Base-by-base conservation (phyloP, 2,797 vertebrate genomes). In the Enteromius fasciolatus region DNA sequence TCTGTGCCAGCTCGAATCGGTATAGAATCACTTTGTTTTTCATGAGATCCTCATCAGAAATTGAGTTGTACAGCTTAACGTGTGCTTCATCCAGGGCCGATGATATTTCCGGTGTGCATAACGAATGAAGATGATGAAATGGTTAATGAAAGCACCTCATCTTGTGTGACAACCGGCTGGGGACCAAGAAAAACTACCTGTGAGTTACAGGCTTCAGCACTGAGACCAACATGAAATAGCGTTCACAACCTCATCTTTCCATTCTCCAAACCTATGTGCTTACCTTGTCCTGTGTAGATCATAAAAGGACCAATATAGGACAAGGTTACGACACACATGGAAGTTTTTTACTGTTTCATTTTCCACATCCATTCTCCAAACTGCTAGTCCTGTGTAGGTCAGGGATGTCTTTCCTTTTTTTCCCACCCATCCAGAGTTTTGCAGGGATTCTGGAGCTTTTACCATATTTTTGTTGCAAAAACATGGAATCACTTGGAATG, bases 81-180 rank as follows among this genome's bases (percentile, higher is more conserved):
- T 89, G 48, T 44, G n/a, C 18, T 79, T 57, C 85, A 48, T 84
- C 23, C 83, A 94, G 93, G 87, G 15, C 46, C 57, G 2, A 68
- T 77, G 0, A 85, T 93, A 66, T 86, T 57, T 41, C 92, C 91
- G 0, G 84, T 91, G 2, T 95, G 93, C 78, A 20, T 94, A 48
- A 91, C 89, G 0, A 89, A 90, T 5, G 87, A 91, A 0, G 88
- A 91, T 8, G 88, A 92, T n/a, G 87, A 92, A 3, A 79, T 87
- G 2, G 84, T 86, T 1, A 81, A 89, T 5, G 90, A 93, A 5
- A 50, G 88, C 46, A 81, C 79, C 86, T 93, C 88, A 85, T 85
- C 82, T 3, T 95, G 93, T 66, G 52, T 92, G 52, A 92, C 92
- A 1, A 85, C 91, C 0, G 92, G 93, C 31, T 95, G 93, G 93